Conservation (phyloP, 2,797 vertebrate species). For the Pipistrellus nathusii region DNA sequence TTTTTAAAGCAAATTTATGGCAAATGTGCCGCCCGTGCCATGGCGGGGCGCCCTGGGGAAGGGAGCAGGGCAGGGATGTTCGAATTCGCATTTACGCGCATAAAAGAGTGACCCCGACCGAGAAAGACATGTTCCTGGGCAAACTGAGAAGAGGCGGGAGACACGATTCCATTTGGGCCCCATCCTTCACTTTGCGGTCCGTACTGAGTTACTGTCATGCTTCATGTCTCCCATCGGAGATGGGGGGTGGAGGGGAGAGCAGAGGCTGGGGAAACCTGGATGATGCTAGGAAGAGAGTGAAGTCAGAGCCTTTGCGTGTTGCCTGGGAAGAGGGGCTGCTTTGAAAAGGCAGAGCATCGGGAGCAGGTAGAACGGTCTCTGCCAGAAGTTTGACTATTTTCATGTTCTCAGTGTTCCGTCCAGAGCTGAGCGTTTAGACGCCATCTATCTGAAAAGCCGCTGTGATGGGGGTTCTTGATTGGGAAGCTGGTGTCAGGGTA, state of each 20-base stretch:
- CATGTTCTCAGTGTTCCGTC: not conserved
- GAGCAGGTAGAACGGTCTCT: not conserved
- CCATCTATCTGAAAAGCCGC: not conserved
- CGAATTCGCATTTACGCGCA: constrained; percentile 62
- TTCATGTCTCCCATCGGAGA: not conserved
- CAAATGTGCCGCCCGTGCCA: not conserved
- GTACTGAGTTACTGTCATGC: not conserved
- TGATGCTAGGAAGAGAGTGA: not conserved
- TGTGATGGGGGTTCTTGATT: not conserved
- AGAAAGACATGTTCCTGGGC: not conserved
- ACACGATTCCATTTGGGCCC: not conserved
- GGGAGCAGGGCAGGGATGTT: constrained; percentile 43
- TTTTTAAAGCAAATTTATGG: constrained; percentile 80
- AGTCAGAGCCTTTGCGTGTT: not conserved
- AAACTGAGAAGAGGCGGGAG: constrained; percentile 24
- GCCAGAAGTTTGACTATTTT: not conserved
- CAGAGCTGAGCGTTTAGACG: not conserved
- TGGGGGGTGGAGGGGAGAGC: not conserved
- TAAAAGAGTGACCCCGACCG: constrained; percentile 22
- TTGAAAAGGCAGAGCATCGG: not conserved
- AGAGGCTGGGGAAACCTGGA: not conserved
- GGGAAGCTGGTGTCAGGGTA: not conserved
- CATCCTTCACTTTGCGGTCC: not conserved
- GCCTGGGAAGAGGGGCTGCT: not conserved
- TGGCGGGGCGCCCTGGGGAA: not conserved